phyloP scores from a whole-genome alignment of 2,888 invertebrate genomes.

The Drosophila acutilabella region DNA sequence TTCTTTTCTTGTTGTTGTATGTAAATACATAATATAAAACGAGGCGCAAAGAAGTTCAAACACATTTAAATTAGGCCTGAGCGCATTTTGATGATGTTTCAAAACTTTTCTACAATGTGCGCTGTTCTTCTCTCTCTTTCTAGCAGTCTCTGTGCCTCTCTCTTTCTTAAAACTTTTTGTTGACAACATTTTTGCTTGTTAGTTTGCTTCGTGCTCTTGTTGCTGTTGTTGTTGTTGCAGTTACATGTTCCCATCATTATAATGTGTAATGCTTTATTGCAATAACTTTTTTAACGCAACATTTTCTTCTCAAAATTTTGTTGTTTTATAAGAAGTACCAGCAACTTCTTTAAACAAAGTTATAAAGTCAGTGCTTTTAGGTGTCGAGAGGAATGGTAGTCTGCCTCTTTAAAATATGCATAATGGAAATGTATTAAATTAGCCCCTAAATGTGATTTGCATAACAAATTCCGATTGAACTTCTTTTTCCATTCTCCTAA shows the following conservation, averaged over 20 bases:
- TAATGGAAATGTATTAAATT: slow-evolving; percentile 54
- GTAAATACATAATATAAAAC: slow-evolving; percentile 59
- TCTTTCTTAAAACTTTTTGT: slow-evolving; percentile 58
- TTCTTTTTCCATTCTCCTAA: neutral
- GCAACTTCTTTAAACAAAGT: slow-evolving; percentile 51
- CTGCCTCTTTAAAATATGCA: slow-evolving; percentile 22
- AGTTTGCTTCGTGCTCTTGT: slow-evolving; percentile 42
- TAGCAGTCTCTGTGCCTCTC: neutral
- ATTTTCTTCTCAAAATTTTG: slow-evolving; percentile 42
- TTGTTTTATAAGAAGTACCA: slow-evolving; percentile 26
- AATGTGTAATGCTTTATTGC: slow-evolving; percentile 64
- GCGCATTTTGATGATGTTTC: slow-evolving; percentile 72
- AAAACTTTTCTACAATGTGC: slow-evolving; percentile 53
- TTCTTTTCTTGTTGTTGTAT: slow-evolving; percentile 31
- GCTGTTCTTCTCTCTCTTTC: neutral
- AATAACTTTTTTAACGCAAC: slow-evolving; percentile 56
- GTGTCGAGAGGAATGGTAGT: slow-evolving; percentile 35
- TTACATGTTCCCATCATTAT: slow-evolving; percentile 72
- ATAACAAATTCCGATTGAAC: slow-evolving; percentile 29
- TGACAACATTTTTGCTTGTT: slow-evolving; percentile 65
- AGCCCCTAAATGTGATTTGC: slow-evolving; percentile 48
- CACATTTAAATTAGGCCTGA: slow-evolving; percentile 76
- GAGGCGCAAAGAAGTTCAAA: slow-evolving; percentile 64
- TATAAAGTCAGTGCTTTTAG: slow-evolving; percentile 47
- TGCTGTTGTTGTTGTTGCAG: slow-evolving; percentile 45